phyloP scores from a whole-genome alignment of 2,113 vertebrate species.

The Cettia cetti region DNA sequence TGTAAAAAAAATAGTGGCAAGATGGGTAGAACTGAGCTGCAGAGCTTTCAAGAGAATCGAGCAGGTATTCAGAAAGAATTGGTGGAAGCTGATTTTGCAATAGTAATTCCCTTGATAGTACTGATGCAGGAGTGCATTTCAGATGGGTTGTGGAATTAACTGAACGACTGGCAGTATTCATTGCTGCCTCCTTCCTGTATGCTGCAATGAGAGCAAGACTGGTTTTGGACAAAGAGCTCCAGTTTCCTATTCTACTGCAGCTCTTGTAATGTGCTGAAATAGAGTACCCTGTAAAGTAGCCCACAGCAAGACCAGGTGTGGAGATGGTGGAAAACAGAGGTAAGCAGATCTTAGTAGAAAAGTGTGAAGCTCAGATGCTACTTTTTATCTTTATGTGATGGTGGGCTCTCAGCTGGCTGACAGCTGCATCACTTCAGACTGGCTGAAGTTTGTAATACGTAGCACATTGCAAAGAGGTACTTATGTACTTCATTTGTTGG shows the following conservation, averaged over 20 bases:
- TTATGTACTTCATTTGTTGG: not conserved
- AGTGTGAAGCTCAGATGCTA: not conserved
- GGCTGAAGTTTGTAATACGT: not conserved
- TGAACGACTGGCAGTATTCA: not conserved
- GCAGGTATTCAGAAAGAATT: not conserved
- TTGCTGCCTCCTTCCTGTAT: constrained; percentile 31
- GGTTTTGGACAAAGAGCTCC: constrained; percentile 41
- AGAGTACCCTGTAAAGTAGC: not conserved
- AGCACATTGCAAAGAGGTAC: not conserved
- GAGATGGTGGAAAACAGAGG: not conserved
- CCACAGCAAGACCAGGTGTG: not conserved
- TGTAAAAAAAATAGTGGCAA: not conserved
- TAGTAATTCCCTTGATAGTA: constrained; percentile 5
- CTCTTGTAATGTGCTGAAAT: not conserved
- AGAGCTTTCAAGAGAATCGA: constrained; percentile 22
- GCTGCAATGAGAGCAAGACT: constrained; percentile 26
- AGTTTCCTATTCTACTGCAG: not conserved
- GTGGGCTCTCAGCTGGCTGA: not conserved
- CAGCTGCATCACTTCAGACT: not conserved
- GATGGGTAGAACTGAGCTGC: not conserved
- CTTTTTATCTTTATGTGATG: not conserved
- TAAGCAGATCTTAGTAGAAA: not conserved
- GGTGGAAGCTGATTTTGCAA: constrained; percentile 25
- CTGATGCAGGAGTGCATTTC: constrained; percentile 16
- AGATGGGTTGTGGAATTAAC: not conserved